Conservation (phyloP, 2,797 vertebrate species). For the Tokudaia tokunoshimensis region DNA sequence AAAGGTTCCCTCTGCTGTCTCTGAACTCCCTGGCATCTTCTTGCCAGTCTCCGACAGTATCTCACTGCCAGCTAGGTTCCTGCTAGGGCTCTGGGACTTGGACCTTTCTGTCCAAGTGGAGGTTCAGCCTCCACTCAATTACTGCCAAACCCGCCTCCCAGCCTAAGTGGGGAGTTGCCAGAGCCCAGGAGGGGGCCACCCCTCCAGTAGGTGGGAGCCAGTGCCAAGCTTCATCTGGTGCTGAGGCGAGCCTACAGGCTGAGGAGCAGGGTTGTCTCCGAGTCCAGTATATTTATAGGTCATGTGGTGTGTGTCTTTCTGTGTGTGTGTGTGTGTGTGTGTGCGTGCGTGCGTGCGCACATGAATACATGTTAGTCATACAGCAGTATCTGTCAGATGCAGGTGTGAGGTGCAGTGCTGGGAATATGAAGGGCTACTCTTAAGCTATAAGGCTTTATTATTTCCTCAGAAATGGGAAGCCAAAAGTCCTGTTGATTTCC, state of each 20-base stretch:
- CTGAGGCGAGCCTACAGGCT: constrained; percentile 18
- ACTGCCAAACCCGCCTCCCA: constrained; percentile 71
- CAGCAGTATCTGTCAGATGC: constrained; percentile 49
- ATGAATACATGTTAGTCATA: neutral
- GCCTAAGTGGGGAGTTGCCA: neutral
- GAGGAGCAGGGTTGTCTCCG: neutral
- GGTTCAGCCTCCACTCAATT: constrained; percentile 25
- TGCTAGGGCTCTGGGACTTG: constrained; percentile 52
- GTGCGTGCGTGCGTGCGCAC: neutral
- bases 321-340: neutral
- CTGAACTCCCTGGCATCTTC: constrained; percentile 64
- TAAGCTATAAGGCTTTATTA: constrained; percentile 75
- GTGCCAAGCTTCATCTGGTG: constrained; percentile 18
- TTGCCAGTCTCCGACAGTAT: constrained; percentile 52
- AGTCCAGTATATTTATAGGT: neutral
- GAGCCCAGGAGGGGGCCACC: neutral
- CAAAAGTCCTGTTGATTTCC: constrained; percentile 64
- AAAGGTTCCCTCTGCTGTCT: constrained; percentile 68
- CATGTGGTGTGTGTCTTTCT: neutral
- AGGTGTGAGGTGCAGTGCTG: constrained; percentile 30
- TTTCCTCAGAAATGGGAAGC: constrained; percentile 66
- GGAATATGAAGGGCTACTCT: constrained; percentile 84
- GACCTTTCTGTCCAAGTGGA: neutral
- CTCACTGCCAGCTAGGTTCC: constrained; percentile 53
- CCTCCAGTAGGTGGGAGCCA: neutral